Evolutionary conservation across 2,113 vertebrate genomes (phyloP).

Genomic region (Ranitomeya imitator): DNA sequence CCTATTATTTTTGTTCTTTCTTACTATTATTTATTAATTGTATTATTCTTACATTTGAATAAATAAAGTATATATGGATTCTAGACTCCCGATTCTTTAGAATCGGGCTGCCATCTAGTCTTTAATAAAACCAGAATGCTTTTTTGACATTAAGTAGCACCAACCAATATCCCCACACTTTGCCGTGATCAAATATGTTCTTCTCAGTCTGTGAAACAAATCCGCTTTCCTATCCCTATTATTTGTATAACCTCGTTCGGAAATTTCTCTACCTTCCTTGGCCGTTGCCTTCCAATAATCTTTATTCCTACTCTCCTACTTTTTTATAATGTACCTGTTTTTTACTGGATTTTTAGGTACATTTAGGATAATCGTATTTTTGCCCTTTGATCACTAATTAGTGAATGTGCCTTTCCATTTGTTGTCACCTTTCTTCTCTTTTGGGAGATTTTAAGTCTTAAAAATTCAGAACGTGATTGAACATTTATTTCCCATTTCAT

Average conservation of each 20-base stretch:
- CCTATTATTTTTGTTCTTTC: too few species aligned
- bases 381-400: neutral
- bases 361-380: conserved; percentile 43
- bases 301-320: neutral
- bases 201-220: neutral
- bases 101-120: too few species aligned
- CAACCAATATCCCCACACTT: conserved; percentile 4
- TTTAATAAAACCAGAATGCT: neutral
- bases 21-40: too few species aligned
- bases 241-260: conserved; percentile 31
- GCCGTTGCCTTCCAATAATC: conserved; percentile 21
- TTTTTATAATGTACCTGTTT: neutral
- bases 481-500: neutral
- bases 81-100: too few species aligned
- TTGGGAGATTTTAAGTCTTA: neutral
- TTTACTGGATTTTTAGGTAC: conserved; percentile 48
- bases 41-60: too few species aligned
- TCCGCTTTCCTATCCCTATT: conserved; percentile 13
- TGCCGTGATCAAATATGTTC: neutral
- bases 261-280: conserved; percentile 22
- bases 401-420: too few species aligned
- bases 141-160: neutral
- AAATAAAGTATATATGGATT: too few species aligned
- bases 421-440: too few species aligned
- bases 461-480: neutral